Evolutionary conservation across 2,113 vertebrate species (phyloP).

Genomic region (Zosterops pallidus): DNA sequence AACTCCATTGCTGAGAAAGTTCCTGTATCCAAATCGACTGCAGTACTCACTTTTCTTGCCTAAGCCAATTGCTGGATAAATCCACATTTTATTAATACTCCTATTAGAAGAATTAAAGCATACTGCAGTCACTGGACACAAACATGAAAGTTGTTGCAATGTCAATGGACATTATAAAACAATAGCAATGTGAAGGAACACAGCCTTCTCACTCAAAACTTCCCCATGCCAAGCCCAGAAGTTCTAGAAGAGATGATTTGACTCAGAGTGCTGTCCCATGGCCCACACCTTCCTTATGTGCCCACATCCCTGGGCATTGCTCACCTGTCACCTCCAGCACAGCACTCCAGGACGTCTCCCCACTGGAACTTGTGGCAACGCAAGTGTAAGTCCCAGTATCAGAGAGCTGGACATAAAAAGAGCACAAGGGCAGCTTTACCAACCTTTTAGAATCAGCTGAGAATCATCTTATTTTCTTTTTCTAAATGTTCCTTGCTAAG

Average conservation of each 20-base stretch:
- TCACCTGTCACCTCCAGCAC: constrained; percentile 95
- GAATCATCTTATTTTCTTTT: neutral
- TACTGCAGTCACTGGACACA: neutral
- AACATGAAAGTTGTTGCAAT: neutral
- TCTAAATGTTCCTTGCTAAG: neutral
- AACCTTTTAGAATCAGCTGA: neutral
- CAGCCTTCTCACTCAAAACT: neutral
- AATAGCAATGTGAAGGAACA: neutral
- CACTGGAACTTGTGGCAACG: constrained; percentile 95
- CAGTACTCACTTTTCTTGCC: neutral
- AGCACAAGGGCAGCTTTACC: neutral
- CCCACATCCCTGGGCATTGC: rapidly evolving
- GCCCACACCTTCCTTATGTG: neutral
- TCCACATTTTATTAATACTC: neutral
- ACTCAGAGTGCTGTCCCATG: neutral
- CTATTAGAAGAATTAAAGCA: neutral
- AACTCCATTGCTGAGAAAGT: neutral
- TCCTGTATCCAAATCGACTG: neutral
- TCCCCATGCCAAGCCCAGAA: neutral
- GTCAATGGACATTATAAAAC: neutral
- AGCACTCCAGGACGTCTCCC: constrained; percentile 97
- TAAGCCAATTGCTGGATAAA: neutral
- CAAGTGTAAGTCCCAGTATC: constrained; percentile 97
- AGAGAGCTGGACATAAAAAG: constrained; percentile 73
- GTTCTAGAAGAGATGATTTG: neutral